These are phyloP conservation scores for Drosophila insularis DNA, from an alignment of 1,140 invertebrate species.

Conservation along the genomic window DNA sequence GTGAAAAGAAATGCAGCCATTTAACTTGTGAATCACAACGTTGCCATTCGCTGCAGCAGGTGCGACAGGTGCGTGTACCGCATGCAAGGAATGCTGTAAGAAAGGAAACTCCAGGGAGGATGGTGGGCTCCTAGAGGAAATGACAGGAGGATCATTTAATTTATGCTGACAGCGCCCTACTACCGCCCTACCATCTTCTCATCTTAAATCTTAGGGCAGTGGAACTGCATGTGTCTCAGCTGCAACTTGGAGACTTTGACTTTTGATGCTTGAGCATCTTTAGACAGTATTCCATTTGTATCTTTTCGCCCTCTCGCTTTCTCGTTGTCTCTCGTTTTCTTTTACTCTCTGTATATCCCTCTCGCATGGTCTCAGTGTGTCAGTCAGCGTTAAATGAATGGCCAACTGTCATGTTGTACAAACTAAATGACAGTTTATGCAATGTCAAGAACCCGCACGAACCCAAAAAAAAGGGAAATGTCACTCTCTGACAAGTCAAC, in stretches of 20 bases:
- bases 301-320: constrained; percentile 14
- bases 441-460: constrained; percentile 45
- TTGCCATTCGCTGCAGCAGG: not conserved
- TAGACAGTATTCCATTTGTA: constrained; percentile 16
- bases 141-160: constrained; percentile 50
- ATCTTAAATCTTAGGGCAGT: not conserved
- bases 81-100: constrained; percentile 49
- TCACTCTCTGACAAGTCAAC: constrained; percentile 46
- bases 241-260: constrained; percentile 30
- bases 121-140: not conserved
- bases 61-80: constrained; percentile 46
- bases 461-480: constrained; percentile 17
- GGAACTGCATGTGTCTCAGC: constrained; percentile 17
- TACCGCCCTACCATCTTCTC: not conserved
- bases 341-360: not conserved
- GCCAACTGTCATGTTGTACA: constrained; percentile 61
- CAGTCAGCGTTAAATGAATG: constrained; percentile 46
- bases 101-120: not conserved
- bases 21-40: constrained; percentile 46
- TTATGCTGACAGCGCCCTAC: constrained; percentile 20
- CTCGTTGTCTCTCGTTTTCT: constrained; percentile 9
- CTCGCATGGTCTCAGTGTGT: constrained; percentile 1
- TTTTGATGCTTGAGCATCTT: constrained; percentile 18
- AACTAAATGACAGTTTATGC: constrained; percentile 68
- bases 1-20: constrained; percentile 62